These are phyloP conservation scores for Argyra leucocephala DNA, from an alignment of 2,888 invertebrate species.

Conservation along the genomic window DNA sequence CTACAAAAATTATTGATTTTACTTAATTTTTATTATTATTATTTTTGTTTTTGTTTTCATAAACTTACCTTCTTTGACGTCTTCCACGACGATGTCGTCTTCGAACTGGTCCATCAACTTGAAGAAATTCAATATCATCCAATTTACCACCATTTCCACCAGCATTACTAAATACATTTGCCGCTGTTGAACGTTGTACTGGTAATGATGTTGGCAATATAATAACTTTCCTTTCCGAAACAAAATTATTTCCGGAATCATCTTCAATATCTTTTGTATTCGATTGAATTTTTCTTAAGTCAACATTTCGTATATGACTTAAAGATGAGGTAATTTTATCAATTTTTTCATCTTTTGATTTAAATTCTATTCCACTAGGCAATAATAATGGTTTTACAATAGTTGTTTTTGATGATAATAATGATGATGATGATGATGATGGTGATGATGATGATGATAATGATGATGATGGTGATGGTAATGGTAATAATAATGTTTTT, in stretches of 20 bases:
- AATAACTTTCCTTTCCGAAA: constrained; percentile 36
- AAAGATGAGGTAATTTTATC: constrained; percentile 32
- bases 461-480: not conserved
- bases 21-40: not conserved
- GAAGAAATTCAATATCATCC: constrained; percentile 41
- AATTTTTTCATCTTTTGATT: constrained; percentile 36
- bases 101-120: constrained; percentile 36
- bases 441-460: not conserved
- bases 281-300: constrained; percentile 42
- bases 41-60: too few relatives aligned
- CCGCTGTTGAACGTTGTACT: constrained; percentile 37
- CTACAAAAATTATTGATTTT: too few relatives aligned
- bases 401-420: not conserved
- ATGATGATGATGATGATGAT: not conserved
- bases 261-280: constrained; percentile 43
- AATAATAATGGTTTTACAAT: not conserved
- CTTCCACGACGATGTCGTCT: constrained; percentile 38
- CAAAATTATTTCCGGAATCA: constrained; percentile 42
- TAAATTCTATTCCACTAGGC: constrained; percentile 27
- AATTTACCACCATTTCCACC: constrained; percentile 42
- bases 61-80: constrained; percentile 37
- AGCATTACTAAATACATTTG: constrained; percentile 42
- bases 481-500: not conserved
- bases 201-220: constrained; percentile 41
- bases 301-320: constrained; percentile 34